These are phyloP conservation scores for Sphaerophoria rueppellii DNA, from an alignment of 2,888 invertebrate genomes.

Conservation along the genomic window DNA sequence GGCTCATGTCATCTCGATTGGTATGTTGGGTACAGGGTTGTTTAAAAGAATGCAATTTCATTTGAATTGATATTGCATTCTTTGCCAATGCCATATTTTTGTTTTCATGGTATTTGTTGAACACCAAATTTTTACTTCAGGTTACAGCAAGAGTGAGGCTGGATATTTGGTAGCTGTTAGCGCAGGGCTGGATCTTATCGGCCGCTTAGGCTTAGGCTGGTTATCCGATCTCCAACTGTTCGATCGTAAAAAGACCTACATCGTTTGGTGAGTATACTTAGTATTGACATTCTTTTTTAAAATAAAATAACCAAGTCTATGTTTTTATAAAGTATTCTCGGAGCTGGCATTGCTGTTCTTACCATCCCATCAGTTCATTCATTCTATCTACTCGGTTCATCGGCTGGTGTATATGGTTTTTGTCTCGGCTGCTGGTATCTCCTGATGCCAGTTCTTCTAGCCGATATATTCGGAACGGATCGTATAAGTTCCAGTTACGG, in stretches of 20 bases:
- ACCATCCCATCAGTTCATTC: constrained; percentile 86
- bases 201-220: constrained; percentile 88
- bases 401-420: constrained; percentile 87
- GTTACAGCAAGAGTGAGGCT: constrained; percentile 82
- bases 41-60: not conserved
- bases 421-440: constrained; percentile 91
- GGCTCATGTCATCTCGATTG: constrained; percentile 87
- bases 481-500: constrained; percentile 90
- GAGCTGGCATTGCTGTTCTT: constrained; percentile 87
- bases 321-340: constrained; percentile 84
- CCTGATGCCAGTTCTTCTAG: constrained; percentile 88
- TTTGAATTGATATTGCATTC: too few relatives aligned
- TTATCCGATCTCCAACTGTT: constrained; percentile 88
- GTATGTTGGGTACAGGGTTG: constrained; percentile 76
- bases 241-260: constrained; percentile 88
- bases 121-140: constrained; percentile 72
- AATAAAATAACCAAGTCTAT: not conserved
- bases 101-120: too few relatives aligned
- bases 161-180: constrained; percentile 89
- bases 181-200: constrained; percentile 88
- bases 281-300: too few relatives aligned
- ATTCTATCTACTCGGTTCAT: constrained; percentile 86
- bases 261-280: constrained; percentile 84
- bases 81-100: too few relatives aligned
- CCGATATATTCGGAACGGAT: constrained; percentile 89